Percentiles rank a stretch among this genome's conserved stretches.
Conservation (phyloP, 2,113 vertebrate genomes). For the Narcine bancroftii region DNA sequence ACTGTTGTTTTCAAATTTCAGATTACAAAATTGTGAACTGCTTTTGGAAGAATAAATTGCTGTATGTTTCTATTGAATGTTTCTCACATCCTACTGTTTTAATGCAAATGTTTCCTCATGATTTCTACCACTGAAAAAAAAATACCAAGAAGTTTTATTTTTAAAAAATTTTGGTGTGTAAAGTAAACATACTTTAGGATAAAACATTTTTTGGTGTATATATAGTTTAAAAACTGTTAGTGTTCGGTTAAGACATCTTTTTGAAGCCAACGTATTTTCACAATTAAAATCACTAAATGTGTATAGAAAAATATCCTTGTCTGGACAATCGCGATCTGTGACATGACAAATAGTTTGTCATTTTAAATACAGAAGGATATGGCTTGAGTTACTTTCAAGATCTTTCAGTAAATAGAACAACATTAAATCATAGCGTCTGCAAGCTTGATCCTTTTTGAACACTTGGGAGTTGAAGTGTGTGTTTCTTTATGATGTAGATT, state of each 20-base stretch:
- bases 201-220: conserved; percentile 17
- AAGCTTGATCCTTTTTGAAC: too few species aligned
- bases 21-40: neutral
- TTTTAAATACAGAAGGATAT: neutral
- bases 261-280: conserved; percentile 20
- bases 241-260: conserved; percentile 30
- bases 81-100: conserved; percentile 31
- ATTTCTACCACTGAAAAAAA: conserved; percentile 14
- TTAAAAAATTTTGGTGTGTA: conserved; percentile 1
- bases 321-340: neutral
- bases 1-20: neutral
- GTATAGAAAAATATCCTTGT: conserved; percentile 4
- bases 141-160: conserved; percentile 16
- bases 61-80: neutral
- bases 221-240: conserved; percentile 14
- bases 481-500: neutral
- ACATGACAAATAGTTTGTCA: neutral
- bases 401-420: neutral
- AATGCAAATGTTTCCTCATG: neutral
- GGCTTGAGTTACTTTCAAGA: neutral
- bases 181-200: neutral
- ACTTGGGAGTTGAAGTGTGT: too few species aligned
- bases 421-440: neutral
- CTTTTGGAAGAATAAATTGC: neutral
- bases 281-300: conserved; percentile 2